phyloP scores from a whole-genome alignment of 2,888 invertebrate species.

The Diloba caeruleocephala region DNA sequence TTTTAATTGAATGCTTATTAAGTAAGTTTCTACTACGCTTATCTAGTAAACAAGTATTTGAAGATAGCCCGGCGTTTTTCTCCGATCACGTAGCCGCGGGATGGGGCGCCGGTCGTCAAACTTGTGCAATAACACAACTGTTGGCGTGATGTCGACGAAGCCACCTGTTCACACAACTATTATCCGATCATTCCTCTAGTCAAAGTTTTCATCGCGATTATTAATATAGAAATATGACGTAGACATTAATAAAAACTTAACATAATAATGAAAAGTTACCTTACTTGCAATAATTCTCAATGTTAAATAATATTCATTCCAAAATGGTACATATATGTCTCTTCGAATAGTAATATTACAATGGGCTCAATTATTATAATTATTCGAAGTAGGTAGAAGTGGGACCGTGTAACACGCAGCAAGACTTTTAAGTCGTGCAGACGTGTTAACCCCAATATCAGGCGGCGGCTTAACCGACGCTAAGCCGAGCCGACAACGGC shows the following conservation, averaged over 20 bases:
- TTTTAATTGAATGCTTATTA: background rate
- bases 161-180: slow-evolving; percentile 50
- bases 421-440: slow-evolving; percentile 77
- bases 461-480: slow-evolving; percentile 70
- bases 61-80: slow-evolving; percentile 14
- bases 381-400: slow-evolving; percentile 42
- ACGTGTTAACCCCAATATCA: slow-evolving; percentile 86
- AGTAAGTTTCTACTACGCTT: too few species aligned
- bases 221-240: slow-evolving; percentile 21
- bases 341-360: too few species aligned
- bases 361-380: slow-evolving; percentile 28
- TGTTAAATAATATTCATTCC: too few species aligned
- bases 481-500: slow-evolving; percentile 77
- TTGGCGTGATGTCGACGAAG: slow-evolving; percentile 39
- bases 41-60: background rate
- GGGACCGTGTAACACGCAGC: slow-evolving; percentile 39
- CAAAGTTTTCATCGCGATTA: slow-evolving; percentile 18
- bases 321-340: too few species aligned
- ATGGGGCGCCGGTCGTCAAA: slow-evolving; percentile 62
- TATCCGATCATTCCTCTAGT: slow-evolving; percentile 26
- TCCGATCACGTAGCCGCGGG: slow-evolving; percentile 30
- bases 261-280: background rate
- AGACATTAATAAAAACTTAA: background rate
- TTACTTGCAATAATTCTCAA: too few species aligned
- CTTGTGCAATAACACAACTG: slow-evolving; percentile 77